Conservation (phyloP, 1,140 invertebrate genomes). For the Calycopis cecrops region DNA sequence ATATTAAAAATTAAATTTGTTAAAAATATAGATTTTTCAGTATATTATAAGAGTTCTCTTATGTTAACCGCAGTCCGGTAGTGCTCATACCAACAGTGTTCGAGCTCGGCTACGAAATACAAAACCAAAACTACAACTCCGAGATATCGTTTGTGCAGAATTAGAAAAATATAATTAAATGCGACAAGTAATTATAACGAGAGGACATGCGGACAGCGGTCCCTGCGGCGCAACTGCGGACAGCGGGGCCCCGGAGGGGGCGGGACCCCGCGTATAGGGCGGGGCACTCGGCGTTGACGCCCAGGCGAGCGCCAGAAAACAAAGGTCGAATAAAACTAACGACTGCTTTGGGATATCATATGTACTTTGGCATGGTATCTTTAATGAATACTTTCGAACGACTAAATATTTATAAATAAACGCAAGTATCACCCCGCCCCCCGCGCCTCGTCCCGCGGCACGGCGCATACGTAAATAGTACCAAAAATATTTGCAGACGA, state of each 20-base stretch:
- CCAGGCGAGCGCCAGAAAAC: no score
- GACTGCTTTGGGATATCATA: no score
- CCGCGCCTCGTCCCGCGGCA: not conserved
- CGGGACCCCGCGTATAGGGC: no score
- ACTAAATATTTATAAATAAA: not conserved
- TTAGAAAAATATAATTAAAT: slow-evolving; percentile 10
- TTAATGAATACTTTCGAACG: no score
- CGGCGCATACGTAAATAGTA: slow-evolving; percentile 36
- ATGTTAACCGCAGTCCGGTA: slow-evolving; percentile 47
- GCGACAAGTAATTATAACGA: slow-evolving; percentile 1
- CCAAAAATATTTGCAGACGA: slow-evolving; percentile 45
- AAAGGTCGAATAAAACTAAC: no score
- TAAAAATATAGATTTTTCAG: slow-evolving; percentile 72
- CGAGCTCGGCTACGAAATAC: slow-evolving; percentile 1
- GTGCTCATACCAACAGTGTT: slow-evolving; percentile 24
- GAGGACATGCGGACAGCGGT: slow-evolving; percentile 29
- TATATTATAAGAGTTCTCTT: slow-evolving; percentile 65
- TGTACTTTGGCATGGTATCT: no score
- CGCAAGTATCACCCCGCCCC: not conserved
- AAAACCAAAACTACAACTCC: not conserved
- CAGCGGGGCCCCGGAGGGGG: no score
- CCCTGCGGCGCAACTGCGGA: not conserved
- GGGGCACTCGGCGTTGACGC: no score
- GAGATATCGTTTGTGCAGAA: not conserved
- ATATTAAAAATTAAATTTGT: slow-evolving; percentile 69